Evolutionary conservation across 2,113 vertebrate species (phyloP).

Genomic region (Calonectris borealis): DNA sequence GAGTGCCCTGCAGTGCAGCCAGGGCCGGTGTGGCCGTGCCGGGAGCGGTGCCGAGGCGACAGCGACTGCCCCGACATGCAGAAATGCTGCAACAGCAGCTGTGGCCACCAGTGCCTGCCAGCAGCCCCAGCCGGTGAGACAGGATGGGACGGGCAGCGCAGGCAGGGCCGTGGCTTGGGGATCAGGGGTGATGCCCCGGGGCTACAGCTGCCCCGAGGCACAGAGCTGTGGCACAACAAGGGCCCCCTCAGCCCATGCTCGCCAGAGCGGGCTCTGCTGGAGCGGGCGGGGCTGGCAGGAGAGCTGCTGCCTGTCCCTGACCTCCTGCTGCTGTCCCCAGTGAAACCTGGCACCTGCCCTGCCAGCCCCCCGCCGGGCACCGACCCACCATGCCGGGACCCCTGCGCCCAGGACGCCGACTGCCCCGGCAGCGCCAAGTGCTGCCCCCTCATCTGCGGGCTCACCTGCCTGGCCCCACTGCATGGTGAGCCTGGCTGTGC

Average conservation of each 20-base stretch:
- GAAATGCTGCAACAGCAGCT: constrained; percentile 33
- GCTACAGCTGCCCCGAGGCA: rapidly evolving
- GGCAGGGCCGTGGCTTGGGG: not conserved
- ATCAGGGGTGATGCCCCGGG: not conserved
- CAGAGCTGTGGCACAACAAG: not conserved
- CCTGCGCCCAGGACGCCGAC: not conserved
- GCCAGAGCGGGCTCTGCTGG: not conserved
- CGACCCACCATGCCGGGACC: not conserved
- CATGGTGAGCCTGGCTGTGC: not conserved
- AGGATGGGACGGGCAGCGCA: not conserved
- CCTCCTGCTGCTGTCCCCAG: not conserved
- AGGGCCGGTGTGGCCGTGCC: not conserved
- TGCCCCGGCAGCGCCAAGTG: not conserved
- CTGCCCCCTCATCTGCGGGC: not conserved
- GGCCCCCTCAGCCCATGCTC: rapidly evolving
- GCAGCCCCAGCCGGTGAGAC: not conserved
- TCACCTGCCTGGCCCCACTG: not conserved
- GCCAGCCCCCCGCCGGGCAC: not conserved
- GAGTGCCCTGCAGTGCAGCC: not conserved
- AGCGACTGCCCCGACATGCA: not conserved
- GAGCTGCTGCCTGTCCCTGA: not conserved
- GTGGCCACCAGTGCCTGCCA: not conserved
- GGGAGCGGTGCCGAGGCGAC: not conserved
- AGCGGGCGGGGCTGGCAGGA: not conserved
- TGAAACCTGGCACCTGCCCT: not conserved